Evolutionary conservation across 2,888 invertebrate species (phyloP).

Genomic region (Cryptosula pallasiana): DNA sequence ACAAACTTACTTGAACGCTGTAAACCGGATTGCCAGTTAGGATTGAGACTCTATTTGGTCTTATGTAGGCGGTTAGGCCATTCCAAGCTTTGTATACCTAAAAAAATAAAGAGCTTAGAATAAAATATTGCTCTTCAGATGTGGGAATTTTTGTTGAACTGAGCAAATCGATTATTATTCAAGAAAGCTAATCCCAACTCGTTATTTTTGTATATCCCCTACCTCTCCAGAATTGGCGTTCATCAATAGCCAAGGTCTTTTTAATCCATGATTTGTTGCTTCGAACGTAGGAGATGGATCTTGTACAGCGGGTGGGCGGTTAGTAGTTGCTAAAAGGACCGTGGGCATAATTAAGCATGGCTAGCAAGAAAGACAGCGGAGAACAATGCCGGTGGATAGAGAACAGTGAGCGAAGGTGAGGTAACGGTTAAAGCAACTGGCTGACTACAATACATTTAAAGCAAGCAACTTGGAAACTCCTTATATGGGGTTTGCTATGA

Average conservation of each 20-base stretch:
- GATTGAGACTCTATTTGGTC: background rate
- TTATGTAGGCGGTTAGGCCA: background rate
- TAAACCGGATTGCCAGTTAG: constrained; percentile 17
- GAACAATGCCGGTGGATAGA: background rate
- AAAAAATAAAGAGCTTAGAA: background rate
- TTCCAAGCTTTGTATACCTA: constrained; percentile 14
- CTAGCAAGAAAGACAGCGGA: background rate
- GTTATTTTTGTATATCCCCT: too few relatives aligned
- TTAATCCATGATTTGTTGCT: background rate
- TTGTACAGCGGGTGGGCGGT: background rate
- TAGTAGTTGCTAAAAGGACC: constrained; percentile 11
- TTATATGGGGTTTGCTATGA: too few relatives aligned
- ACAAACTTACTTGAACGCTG: too few relatives aligned
- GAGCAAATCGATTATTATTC: too few relatives aligned
- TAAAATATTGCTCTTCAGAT: background rate
- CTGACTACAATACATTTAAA: too few relatives aligned
- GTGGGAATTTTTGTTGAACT: too few relatives aligned
- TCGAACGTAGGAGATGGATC: background rate
- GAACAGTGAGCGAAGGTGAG: background rate
- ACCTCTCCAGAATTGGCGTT: constrained; percentile 11
- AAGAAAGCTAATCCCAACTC: too few relatives aligned
- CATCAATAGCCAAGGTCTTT: constrained; percentile 18
- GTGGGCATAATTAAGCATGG: too few relatives aligned
- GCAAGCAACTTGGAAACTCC: too few relatives aligned
- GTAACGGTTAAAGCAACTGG: too few relatives aligned